phyloP scores from a whole-genome alignment of 2,888 invertebrate species.

The Nephrocerus scutellatus region DNA sequence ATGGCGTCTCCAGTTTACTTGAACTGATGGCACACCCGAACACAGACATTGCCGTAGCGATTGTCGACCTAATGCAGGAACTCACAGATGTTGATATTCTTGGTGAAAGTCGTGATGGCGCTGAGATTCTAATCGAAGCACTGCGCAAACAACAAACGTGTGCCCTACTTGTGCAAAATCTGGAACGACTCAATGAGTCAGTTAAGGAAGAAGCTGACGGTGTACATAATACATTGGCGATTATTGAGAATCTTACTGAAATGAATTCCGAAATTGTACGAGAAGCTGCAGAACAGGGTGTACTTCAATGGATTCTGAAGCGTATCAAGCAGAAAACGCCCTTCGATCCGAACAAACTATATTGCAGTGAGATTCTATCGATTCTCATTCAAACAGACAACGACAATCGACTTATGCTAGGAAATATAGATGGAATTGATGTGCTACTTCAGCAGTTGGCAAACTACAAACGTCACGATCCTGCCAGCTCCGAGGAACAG shows the following conservation, averaged over 20 bases:
- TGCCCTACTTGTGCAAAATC: conserved; percentile 83
- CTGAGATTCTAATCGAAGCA: conserved; percentile 78
- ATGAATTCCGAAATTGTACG: conserved; percentile 74
- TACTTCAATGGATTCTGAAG: conserved; percentile 87
- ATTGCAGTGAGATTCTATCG: conserved; percentile 91
- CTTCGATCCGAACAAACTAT: conserved; percentile 92
- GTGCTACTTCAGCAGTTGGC: conserved; percentile 90
- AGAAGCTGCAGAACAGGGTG: conserved; percentile 84
- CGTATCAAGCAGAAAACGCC: conserved; percentile 80
- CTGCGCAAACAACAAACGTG: conserved; percentile 85
- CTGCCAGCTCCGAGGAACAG: conserved; percentile 82
- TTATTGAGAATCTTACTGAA: conserved; percentile 93
- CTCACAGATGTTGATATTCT: conserved; percentile 93
- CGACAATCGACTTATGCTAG: conserved; percentile 71
- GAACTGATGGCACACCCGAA: conserved; percentile 94
- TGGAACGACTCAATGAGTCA: conserved; percentile 86
- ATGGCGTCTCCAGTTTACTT: conserved; percentile 82
- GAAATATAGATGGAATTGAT: conserved; percentile 91
- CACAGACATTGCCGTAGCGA: conserved; percentile 56
- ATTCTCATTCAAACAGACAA: conserved; percentile 88
- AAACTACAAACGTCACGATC: conserved; percentile 92
- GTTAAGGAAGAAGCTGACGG: conserved; percentile 94
- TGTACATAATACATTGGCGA: conserved; percentile 83
- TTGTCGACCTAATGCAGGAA: conserved; percentile 64
- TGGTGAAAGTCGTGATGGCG: conserved; percentile 84